Evolutionary conservation across 2,888 invertebrate species (phyloP).

Genomic region (Drosophila helvetica): DNA sequence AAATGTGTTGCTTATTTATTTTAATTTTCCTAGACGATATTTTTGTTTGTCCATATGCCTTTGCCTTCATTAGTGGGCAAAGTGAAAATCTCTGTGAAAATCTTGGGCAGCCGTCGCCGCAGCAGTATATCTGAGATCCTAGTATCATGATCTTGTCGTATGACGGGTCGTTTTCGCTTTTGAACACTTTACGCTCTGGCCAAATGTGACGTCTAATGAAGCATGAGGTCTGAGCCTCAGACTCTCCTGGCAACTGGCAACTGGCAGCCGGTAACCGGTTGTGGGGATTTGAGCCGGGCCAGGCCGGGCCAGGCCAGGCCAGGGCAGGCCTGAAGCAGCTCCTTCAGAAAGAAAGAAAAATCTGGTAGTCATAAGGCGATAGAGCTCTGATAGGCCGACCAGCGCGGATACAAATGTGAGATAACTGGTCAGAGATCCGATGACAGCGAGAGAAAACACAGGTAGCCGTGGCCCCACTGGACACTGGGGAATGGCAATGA

Average conservation of each 20-base stretch:
- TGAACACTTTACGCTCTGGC: conserved; percentile 21
- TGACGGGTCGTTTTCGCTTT: conserved; percentile 41
- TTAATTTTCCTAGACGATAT: conserved; percentile 34
- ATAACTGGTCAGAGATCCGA: conserved; percentile 52
- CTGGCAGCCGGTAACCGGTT: conserved; percentile 57
- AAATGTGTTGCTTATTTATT: conserved; percentile 36
- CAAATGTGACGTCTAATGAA: conserved; percentile 60
- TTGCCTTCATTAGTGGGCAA: conserved; percentile 62
- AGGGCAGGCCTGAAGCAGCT: not conserved
- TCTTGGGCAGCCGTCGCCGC: conserved; percentile 18
- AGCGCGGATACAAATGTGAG: conserved; percentile 50
- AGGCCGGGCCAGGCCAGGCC: too few species aligned
- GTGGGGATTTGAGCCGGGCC: conserved; percentile 34
- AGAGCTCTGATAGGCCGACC: conserved; percentile 58
- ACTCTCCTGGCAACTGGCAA: conserved; percentile 26
- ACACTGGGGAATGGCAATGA: conserved; percentile 27
- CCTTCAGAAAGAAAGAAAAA: conserved; percentile 24
- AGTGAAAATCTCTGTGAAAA: conserved; percentile 42
- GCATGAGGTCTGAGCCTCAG: conserved; percentile 46
- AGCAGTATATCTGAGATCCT: conserved; percentile 20
- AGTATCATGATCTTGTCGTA: conserved; percentile 45
- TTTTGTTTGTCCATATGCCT: conserved; percentile 63
- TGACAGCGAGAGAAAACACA: conserved; percentile 52
- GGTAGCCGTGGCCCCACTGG: conserved; percentile 40
- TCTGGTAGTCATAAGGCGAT: conserved; percentile 58